Evolutionary conservation across 1,140 invertebrate genomes (phyloP).

Genomic region (Procambarus virginalis): DNA sequence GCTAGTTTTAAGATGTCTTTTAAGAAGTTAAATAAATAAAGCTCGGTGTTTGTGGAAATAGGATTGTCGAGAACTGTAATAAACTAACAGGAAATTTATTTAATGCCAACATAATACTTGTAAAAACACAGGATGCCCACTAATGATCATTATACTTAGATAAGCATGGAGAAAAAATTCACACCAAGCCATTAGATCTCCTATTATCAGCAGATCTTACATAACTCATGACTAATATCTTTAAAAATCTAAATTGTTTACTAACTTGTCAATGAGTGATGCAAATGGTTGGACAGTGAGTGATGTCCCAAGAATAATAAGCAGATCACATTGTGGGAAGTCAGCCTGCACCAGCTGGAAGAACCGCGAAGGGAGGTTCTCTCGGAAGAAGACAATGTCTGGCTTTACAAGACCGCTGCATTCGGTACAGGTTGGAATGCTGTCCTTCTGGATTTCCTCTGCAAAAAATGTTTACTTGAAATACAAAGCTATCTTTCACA

Average conservation of each 20-base stretch:
- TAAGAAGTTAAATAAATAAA: too few relatives aligned
- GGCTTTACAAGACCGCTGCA: conserved; percentile 90
- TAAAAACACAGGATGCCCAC: too few relatives aligned
- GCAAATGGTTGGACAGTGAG: conserved; percentile 96
- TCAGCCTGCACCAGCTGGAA: conserved; percentile 81
- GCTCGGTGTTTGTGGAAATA: too few relatives aligned
- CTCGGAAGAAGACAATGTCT: conserved; percentile 96
- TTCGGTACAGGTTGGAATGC: conserved; percentile 84
- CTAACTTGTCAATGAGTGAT: conserved; percentile 86
- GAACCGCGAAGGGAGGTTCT: conserved; percentile 87
- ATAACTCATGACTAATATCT: not conserved
- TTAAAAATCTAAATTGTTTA: conserved; percentile 27
- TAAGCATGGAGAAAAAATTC: too few relatives aligned
- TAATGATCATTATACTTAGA: too few relatives aligned
- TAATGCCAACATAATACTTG: too few relatives aligned
- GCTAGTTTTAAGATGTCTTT: too few relatives aligned
- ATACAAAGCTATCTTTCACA: not conserved
- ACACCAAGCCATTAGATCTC: too few relatives aligned
- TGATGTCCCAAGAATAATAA: conserved; percentile 97
- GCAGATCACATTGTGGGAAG: conserved; percentile 90
- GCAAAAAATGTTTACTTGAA: not conserved
- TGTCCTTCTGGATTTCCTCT: conserved; percentile 74
- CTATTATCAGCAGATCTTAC: too few relatives aligned
- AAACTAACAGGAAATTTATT: too few relatives aligned
- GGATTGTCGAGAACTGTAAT: too few relatives aligned